Percentiles rank a stretch among this genome's conserved stretches.
Conservation (phyloP, 92 coral and sea anemone genomes). For the Phenganax marumi region DNA sequence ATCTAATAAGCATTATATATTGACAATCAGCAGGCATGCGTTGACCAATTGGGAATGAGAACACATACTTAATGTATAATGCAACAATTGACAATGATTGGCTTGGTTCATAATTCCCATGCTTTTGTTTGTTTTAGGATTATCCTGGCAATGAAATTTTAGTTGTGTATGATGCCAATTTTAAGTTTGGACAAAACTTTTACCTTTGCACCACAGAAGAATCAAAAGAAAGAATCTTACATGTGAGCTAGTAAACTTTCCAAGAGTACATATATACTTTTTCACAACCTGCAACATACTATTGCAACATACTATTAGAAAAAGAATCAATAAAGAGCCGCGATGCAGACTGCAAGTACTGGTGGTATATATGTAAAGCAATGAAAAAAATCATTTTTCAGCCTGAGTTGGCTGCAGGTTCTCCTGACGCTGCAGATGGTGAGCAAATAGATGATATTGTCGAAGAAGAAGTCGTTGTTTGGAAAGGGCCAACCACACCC, state of each 20-base stretch:
- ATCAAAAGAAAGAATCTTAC: conserved; percentile 80
- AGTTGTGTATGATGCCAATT: conserved; percentile 87
- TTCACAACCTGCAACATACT: background rate
- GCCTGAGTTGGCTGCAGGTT: conserved; percentile 53
- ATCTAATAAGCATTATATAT: no score
- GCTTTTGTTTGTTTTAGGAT: conserved; percentile 52
- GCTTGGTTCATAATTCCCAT: background rate
- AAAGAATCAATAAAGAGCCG: no score
- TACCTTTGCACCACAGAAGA: conserved; percentile 91
- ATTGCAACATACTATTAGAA: background rate
- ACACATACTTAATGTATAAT: conserved; percentile 29
- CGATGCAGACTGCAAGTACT: no score
- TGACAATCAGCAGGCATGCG: no score
- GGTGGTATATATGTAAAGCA: conserved; percentile 6
- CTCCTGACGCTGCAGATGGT: conserved; percentile 50
- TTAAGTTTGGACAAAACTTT: conserved; percentile 94
- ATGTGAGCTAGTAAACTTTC: conserved; percentile 61
- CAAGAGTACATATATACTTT: background rate
- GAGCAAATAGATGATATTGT: conserved; percentile 58
- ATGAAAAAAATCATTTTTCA: background rate
- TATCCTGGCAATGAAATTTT: conserved; percentile 79
- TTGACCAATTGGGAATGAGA: no score
- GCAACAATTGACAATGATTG: background rate
- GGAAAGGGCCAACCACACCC: conserved; percentile 84
- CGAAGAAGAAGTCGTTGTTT: conserved; percentile 65